These are phyloP conservation scores for Chrysocyon brachyurus DNA, from an alignment of 2,797 vertebrate genomes.

Conservation along the genomic window DNA sequence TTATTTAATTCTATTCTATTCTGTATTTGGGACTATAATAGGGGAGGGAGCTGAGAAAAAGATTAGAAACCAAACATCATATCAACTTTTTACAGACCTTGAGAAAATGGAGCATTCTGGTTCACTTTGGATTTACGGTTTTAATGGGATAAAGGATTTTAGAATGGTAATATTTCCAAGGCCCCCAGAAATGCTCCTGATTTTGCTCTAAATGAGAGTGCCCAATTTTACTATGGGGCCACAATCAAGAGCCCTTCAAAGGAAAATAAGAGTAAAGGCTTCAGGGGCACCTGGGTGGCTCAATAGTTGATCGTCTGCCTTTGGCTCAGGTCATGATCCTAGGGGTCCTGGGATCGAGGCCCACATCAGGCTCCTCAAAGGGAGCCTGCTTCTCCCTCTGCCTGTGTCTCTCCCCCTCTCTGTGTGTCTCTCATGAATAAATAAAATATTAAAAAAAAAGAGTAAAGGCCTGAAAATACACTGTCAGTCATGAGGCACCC, in stretches of 20 bases:
- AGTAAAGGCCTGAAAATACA: not conserved
- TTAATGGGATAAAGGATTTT: conserved; percentile 1
- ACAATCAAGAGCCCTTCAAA: not conserved
- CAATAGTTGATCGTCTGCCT: too few relatives aligned
- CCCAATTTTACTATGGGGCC: not conserved
- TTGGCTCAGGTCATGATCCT: too few relatives aligned
- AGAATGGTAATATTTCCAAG: conserved; percentile 24
- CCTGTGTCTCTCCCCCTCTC: too few relatives aligned
- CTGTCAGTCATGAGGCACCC: not conserved
- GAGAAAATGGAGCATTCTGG: conserved; percentile 16
- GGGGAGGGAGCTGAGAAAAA: not conserved
- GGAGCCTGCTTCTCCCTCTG: too few relatives aligned
- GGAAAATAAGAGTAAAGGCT: not conserved
- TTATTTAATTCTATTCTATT: not conserved
- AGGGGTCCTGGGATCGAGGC: too few relatives aligned
- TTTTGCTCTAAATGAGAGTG: conserved; percentile 17
- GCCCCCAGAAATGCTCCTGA: not conserved
- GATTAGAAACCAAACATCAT: not conserved
- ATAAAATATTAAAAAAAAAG: not conserved
- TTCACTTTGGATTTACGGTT: conserved; percentile 17
- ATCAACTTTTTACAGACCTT: not conserved
- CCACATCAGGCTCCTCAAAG: too few relatives aligned
- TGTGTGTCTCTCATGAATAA: too few relatives aligned
- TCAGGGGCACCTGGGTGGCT: not conserved
- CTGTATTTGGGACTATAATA: not conserved